phyloP scores from a whole-genome alignment of 2,888 invertebrate species.

The Balanococcus diminutus region DNA sequence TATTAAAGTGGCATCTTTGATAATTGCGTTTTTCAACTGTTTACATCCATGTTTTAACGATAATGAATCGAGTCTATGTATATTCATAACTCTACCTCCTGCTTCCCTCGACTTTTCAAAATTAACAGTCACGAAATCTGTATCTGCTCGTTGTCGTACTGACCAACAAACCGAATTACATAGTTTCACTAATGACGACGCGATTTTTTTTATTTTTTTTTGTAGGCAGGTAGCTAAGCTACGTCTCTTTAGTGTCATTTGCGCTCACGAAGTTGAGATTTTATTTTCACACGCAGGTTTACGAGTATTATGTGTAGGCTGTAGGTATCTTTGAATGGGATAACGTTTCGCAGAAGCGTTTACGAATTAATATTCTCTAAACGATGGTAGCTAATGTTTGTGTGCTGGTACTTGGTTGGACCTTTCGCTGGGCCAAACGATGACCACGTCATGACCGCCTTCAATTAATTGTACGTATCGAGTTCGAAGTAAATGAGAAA shows the following conservation, averaged over 20 bases:
- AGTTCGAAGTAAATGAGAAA: not conserved
- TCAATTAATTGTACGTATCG: not conserved
- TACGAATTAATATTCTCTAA: not conserved
- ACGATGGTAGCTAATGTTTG: not conserved
- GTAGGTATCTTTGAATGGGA: not conserved
- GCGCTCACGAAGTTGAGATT: not conserved
- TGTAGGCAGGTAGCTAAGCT: not conserved
- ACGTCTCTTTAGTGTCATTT: not conserved
- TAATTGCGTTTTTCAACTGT: not conserved
- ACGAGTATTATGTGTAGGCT: no score
- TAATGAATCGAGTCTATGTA: not conserved
- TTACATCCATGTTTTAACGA: not conserved
- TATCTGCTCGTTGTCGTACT: not conserved
- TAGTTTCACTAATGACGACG: conserved; percentile 27
- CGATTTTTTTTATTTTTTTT: not conserved
- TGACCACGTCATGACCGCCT: not conserved
- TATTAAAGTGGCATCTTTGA: not conserved
- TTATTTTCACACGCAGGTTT: conserved; percentile 30
- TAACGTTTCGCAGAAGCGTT: not conserved
- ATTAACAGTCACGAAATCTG: conserved; percentile 11
- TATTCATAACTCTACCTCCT: not conserved
- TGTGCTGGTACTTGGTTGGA: no score
- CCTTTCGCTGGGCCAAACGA: not conserved
- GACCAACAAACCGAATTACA: conserved; percentile 40
- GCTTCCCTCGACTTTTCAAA: not conserved